A percentile compares a stretch with the other conserved stretches of the same genome.
phyloP scores from a whole-genome alignment of 2,113 vertebrate species.

The Tachysurus fulvidraco region DNA sequence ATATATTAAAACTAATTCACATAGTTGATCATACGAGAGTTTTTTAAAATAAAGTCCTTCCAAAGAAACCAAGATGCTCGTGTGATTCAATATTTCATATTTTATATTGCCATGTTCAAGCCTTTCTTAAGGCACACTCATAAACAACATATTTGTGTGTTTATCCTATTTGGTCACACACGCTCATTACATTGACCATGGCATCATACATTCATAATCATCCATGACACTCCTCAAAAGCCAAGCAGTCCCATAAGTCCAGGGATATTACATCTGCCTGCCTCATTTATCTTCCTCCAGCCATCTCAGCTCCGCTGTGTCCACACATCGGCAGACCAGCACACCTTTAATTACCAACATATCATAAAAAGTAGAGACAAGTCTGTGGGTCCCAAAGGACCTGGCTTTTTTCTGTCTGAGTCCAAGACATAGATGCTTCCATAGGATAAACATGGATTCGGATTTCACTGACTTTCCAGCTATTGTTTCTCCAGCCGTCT shows the following conservation, averaged over 20 bases:
- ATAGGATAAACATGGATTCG: background rate
- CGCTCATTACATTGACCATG: conserved; percentile 67
- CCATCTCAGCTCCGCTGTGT: conserved; percentile 72
- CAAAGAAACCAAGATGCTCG: background rate
- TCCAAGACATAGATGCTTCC: conserved; percentile 15
- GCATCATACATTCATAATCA: conserved; percentile 89
- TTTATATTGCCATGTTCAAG: conserved; percentile 16
- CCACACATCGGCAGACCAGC: conserved; percentile 60
- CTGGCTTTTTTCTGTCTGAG: conserved; percentile 1
- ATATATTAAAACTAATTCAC: background rate
- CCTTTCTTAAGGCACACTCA: conserved; percentile 31
- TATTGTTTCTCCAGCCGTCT: background rate
- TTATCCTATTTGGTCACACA: conserved; percentile 55
- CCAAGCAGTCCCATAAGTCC: conserved; percentile 83
- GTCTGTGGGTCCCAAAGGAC: conserved; percentile 37
- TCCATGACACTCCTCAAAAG: conserved; percentile 86
- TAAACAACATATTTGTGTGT: conserved; percentile 54
- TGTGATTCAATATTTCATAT: conserved; percentile 37
- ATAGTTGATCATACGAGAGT: background rate
- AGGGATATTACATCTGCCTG: conserved; percentile 85
- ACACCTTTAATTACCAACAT: conserved; percentile 64
- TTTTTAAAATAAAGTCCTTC: background rate
- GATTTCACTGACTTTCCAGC: background rate
- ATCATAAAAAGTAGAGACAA: conserved; percentile 62
- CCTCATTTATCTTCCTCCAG: conserved; percentile 89